These are phyloP conservation scores for Aphidius gifuensis DNA, from an alignment of 1,140 invertebrate species.

Conservation along the genomic window DNA sequence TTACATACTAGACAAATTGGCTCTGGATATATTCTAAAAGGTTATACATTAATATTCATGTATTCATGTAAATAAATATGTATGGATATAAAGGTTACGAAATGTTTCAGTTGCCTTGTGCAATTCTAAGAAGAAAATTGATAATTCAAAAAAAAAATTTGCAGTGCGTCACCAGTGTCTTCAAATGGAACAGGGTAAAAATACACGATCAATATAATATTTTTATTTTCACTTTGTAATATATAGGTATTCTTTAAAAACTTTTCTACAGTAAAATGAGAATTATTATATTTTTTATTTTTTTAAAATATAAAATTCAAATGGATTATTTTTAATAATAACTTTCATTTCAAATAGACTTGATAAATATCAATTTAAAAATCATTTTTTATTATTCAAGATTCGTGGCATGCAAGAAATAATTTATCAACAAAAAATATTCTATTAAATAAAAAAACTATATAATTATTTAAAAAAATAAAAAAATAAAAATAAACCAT, in stretches of 20 bases:
- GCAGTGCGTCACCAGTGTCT: constrained; percentile 27
- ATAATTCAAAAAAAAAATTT: constrained; percentile 28
- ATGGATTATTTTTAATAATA: too few relatives aligned
- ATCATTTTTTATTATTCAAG: too few relatives aligned
- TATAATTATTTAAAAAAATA: constrained; percentile 9
- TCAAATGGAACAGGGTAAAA: constrained; percentile 19
- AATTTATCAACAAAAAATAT: background rate
- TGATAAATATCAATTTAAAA: too few relatives aligned
- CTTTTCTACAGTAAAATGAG: too few relatives aligned
- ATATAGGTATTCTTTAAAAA: too few relatives aligned
- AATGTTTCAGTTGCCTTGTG: background rate
- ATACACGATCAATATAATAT: constrained; percentile 35
- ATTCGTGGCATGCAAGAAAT: background rate
- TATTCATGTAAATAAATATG: constrained; percentile 7
- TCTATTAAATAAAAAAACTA: too few relatives aligned
- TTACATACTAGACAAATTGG: constrained; percentile 11
- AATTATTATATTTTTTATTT: too few relatives aligned
- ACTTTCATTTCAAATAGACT: too few relatives aligned
- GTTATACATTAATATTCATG: constrained; percentile 4
- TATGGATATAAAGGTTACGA: background rate
- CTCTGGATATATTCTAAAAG: background rate
- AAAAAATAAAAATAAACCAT: constrained; percentile 6
- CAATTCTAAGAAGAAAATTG: constrained; percentile 20
- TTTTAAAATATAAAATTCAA: too few relatives aligned
- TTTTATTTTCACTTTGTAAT: background rate